phyloP scores from a whole-genome alignment of 1,140 invertebrate species.

The Drosophila cardini region DNA sequence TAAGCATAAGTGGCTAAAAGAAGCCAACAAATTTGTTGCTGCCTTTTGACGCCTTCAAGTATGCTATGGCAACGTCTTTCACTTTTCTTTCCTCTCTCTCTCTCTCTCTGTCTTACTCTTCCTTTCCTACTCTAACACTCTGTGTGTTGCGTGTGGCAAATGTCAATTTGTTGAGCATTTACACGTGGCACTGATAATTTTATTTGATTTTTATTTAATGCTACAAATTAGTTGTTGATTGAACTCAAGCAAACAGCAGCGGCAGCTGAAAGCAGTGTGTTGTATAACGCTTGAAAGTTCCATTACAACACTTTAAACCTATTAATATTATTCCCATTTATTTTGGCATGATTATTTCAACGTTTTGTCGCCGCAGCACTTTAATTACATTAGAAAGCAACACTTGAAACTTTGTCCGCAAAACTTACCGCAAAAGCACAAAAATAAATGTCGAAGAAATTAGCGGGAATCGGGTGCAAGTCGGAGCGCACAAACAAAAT shows the following conservation, averaged over 20 bases:
- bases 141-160: conserved; percentile 48
- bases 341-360: conserved; percentile 59
- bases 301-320: not conserved
- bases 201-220: conserved; percentile 83
- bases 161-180: conserved; percentile 84
- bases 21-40: conserved; percentile 34
- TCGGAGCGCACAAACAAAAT: conserved; percentile 40
- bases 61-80: conserved; percentile 20
- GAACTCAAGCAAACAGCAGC: not conserved
- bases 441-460: conserved; percentile 78
- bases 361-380: conserved; percentile 58
- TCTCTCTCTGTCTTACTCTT: conserved; percentile 14
- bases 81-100: conserved; percentile 6
- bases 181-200: conserved; percentile 82
- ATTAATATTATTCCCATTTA: conserved; percentile 39
- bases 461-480: conserved; percentile 24
- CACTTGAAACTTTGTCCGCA: conserved; percentile 77
- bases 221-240: conserved; percentile 81
- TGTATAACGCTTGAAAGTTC: conserved; percentile 33
- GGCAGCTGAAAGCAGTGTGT: not conserved
- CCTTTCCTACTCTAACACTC: conserved; percentile 4
- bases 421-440: conserved; percentile 77
- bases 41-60: conserved; percentile 51
- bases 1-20: conserved; percentile 56
- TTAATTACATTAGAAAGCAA: conserved; percentile 82